phyloP scores from a whole-genome alignment of 2,888 invertebrate species.

The Tricholauxania praeusta region DNA sequence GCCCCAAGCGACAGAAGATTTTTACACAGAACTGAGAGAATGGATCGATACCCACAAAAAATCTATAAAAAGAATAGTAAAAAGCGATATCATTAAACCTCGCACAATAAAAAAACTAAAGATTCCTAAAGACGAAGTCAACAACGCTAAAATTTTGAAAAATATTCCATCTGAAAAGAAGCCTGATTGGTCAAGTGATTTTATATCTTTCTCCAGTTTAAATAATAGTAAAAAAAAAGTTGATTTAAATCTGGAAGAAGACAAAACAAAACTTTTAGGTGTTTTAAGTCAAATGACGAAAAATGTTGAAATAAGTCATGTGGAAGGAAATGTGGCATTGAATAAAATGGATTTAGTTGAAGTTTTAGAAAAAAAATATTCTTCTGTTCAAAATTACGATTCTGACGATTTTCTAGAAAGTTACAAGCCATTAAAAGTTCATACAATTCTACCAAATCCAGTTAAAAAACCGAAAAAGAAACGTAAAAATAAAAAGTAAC shows the following conservation, averaged over 20 bases:
- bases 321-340: conserved; percentile 9
- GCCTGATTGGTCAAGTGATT: conserved; percentile 50
- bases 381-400: conserved; percentile 40
- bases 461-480: conserved; percentile 51
- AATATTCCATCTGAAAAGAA: not conserved
- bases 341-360: too few relatives aligned
- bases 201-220: conserved; percentile 52
- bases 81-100: not conserved
- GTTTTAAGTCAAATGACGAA: conserved; percentile 51
- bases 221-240: conserved; percentile 31
- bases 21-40: conserved; percentile 45
- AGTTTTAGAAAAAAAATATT: conserved; percentile 9
- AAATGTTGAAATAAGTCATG: not conserved
- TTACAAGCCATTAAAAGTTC: conserved; percentile 54
- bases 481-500: conserved; percentile 45
- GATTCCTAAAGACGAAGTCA: conserved; percentile 16
- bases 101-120: not conserved
- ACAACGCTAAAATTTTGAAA: not conserved
- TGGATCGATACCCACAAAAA: conserved; percentile 50
- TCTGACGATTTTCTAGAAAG: conserved; percentile 54
- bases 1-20: conserved; percentile 44
- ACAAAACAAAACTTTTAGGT: conserved; percentile 29
- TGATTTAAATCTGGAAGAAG: conserved; percentile 41
- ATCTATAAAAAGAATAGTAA: conserved; percentile 1
- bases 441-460: conserved; percentile 57